Conservation (phyloP, 2,797 vertebrate species). For the Halcyon smyrnensis region DNA sequence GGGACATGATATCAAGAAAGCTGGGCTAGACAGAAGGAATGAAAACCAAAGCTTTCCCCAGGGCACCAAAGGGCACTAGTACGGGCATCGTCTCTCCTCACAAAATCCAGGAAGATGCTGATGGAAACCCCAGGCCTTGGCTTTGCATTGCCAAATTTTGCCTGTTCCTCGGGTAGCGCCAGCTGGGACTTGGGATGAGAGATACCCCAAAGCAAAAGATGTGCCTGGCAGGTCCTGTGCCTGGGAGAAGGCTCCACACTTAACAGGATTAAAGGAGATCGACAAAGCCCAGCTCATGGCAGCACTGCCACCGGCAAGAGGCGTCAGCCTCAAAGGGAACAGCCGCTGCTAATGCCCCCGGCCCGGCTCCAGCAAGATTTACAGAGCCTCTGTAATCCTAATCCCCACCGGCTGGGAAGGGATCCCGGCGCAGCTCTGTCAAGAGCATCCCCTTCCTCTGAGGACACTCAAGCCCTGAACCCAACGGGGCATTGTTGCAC, state of each 20-base stretch:
- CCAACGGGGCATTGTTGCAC: fast-evolving
- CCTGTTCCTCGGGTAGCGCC: neutral
- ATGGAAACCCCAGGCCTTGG: fast-evolving
- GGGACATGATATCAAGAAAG: neutral
- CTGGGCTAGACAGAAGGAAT: neutral
- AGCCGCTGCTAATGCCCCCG: neutral
- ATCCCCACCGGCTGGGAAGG: neutral
- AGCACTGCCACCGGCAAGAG: neutral
- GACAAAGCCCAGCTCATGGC: neutral
- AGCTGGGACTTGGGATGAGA: neutral
- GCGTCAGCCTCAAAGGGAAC: neutral
- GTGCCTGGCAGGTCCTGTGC: neutral
- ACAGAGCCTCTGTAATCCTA: neutral
- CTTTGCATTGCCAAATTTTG: neutral
- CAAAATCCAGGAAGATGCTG: neutral
- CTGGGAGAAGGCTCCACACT: neutral
- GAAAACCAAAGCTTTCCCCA: neutral
- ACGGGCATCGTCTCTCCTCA: neutral
- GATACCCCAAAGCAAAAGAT: fast-evolving
- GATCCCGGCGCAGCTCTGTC: fast-evolving
- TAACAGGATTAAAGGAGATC: neutral
- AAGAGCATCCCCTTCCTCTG: neutral
- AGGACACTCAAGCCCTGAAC: neutral
- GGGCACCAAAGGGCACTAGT: neutral
- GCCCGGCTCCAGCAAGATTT: neutral